Evolutionary conservation across 2,113 vertebrate genomes (phyloP).

Genomic region (Bos javanicus): DNA sequence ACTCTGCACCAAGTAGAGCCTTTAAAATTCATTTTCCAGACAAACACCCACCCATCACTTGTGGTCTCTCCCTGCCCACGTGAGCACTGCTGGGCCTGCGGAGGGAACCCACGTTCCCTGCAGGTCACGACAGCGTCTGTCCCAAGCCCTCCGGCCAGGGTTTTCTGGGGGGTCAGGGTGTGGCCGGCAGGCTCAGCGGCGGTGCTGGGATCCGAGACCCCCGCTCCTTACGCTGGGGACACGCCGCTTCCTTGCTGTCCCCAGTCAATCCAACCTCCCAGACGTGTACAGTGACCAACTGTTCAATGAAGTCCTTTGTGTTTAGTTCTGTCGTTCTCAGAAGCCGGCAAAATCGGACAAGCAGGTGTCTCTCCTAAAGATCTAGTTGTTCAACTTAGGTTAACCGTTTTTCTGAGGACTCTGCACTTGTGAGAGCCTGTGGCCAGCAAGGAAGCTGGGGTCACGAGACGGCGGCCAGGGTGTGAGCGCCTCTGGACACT

Average conservation of each 20-base stretch:
- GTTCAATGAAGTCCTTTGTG: background rate
- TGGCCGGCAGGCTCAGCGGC: background rate
- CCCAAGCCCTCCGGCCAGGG: background rate
- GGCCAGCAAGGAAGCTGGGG: background rate
- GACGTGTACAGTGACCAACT: background rate
- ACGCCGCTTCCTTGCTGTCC: background rate
- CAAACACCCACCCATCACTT: background rate
- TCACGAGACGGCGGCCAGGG: background rate
- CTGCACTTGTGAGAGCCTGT: background rate
- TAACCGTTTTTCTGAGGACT: background rate
- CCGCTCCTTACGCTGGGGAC: accelerated
- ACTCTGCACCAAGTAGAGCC: background rate
- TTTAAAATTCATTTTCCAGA: background rate
- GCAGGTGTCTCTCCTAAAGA: background rate
- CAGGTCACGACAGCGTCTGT: background rate
- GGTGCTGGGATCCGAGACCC: background rate
- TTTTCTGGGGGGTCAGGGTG: background rate
- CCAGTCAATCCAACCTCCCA: background rate
- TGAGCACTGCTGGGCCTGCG: background rate
- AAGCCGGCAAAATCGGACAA: background rate
- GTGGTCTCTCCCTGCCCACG: background rate
- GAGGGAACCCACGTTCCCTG: background rate
- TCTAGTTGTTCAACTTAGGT: background rate
- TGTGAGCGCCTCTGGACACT: too few relatives aligned
- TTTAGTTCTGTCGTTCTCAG: background rate